Base-by-base conservation (phyloP, 1,140 invertebrate species). In the Cyphomyrmex costatus region DNA sequence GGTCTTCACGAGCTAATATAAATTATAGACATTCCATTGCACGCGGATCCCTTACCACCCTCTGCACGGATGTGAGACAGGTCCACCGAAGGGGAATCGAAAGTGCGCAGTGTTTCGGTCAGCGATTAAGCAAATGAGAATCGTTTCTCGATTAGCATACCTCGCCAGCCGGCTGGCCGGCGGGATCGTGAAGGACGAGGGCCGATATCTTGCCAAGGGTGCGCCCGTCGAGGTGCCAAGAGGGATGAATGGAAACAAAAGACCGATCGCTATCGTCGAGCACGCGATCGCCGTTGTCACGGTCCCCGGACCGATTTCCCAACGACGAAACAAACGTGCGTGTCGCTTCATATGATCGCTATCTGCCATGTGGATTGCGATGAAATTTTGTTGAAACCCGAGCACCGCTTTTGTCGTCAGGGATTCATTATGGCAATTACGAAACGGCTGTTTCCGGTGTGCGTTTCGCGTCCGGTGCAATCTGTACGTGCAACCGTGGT, bases 221-320 rank as follows among this genome's bases (percentile, higher is more conserved):
- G 87, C 61, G 86, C n/a, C 53, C 66, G 84, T 63, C 24, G 85
- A 93, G 91, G 92, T 93, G 93, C 88, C 88, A 93, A 91, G 89
- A 90, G 92, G 93, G 92, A 93, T 93, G 91, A 94, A 94, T 91
- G 92, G 91, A 94, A 93, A 94, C 92, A 94, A 94, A 94, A 94
- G 93, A 93, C 87, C 88, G 93, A 94, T 94, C 86, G 73, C 88
- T 94, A 94, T 94, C 91, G 85, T 58, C 85, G 89, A 70, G 80
- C 91, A 83, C 92, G 88, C 90, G 86, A 80, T 87, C 82, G 36
- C 42, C 53, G 88, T 73, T 86, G 91, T 93, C 91, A 92, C 91
- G 92, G 86, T 88, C 79, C 84, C 89, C 85, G 90, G 74, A 60
- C 88, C 76, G 73, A 89, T 87, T 86, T 80, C 63, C 74, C 88